Base-by-base conservation (phyloP, 2,888 invertebrate genomes). In the Drosophila infuscata region DNA sequence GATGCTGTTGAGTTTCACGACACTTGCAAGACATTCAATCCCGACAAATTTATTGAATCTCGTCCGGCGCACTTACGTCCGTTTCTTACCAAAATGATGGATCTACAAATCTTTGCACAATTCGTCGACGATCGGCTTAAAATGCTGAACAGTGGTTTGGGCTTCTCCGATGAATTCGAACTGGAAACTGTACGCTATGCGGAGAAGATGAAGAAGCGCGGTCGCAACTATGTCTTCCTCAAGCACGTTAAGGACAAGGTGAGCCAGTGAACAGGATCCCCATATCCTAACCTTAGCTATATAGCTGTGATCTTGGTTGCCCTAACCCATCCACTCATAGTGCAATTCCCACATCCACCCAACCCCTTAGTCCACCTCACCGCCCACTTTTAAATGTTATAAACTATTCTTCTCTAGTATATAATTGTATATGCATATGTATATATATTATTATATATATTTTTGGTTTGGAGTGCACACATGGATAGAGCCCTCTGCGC, bases 101-200 rank as follows among this genome's bases (percentile, higher is more conserved):
- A 98, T 85, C 94, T 98, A 61, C 99, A 99, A 94, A 98, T 98
- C 92, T 99, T 99, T 93, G 97, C 97, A 92, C 98, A 98, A 77
- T 93, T 99, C 93, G 97, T 99, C 90, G 98, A 99, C 91, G 99
- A 98, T 93, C 95, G 99, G 83, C 94, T 99, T 82, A 97, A 97
- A 83, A 96, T 98, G 94, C 94, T 99, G 76, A 99, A 98, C 92
- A 96, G 96, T n/a, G 99, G 99, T 0, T 94, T 96, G 69, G 98
- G 98, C 0, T 98, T 98, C 92, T 97, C 97, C 41, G 99, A 99
- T 92, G 98, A 99, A 91, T 99, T 99, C 93, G 99, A 99, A 93
- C 95, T 96, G 91, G 99, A 99, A 93, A 96, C 96, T 68, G 96
- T 62, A 92, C 94, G 91, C 89, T 94, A 92, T 91, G 94, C 84